These are phyloP conservation scores for Aurelia sp. DNA, from an alignment of 30 jellyfish, hydroid and myxozoan genomes.

Conservation along the genomic window DNA sequence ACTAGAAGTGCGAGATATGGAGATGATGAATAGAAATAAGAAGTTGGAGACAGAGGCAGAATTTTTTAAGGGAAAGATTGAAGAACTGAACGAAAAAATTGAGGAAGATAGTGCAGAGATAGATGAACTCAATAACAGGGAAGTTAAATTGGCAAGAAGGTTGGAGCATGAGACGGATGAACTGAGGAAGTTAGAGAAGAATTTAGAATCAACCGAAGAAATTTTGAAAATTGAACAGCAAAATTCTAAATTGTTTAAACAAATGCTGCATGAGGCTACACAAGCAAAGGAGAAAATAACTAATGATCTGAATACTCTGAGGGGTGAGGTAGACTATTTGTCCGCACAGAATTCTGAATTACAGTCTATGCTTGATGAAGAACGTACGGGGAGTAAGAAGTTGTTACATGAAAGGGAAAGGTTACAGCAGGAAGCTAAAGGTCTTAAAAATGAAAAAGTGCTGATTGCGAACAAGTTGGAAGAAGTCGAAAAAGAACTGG, in stretches of 20 bases:
- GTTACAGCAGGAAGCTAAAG: background rate
- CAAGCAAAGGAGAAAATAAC: slow-evolving; percentile 14
- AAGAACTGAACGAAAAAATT: slow-evolving; percentile 7
- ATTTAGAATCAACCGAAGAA: background rate
- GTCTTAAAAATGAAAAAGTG: background rate
- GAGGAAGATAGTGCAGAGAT: background rate
- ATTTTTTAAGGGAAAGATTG: background rate
- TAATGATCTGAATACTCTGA: slow-evolving; percentile 1
- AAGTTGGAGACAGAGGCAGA: background rate
- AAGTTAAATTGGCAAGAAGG: background rate
- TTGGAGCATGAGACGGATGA: background rate
- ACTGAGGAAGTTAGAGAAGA: background rate
- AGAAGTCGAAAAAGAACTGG: background rate
- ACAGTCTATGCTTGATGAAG: background rate
- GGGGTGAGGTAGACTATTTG: background rate
- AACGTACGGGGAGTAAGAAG: background rate
- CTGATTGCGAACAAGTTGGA: background rate
- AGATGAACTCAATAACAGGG: background rate
- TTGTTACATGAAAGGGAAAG: background rate
- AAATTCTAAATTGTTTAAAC: slow-evolving; percentile 21
- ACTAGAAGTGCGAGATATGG: slow-evolving; percentile 1
- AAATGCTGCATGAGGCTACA: slow-evolving; percentile 19
- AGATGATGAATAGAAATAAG: background rate
- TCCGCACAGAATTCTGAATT: background rate
- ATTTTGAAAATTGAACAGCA: slow-evolving; percentile 10